These are phyloP conservation scores for Tridacna crocea DNA, from an alignment of 2,888 invertebrate species.

Conservation along the genomic window DNA sequence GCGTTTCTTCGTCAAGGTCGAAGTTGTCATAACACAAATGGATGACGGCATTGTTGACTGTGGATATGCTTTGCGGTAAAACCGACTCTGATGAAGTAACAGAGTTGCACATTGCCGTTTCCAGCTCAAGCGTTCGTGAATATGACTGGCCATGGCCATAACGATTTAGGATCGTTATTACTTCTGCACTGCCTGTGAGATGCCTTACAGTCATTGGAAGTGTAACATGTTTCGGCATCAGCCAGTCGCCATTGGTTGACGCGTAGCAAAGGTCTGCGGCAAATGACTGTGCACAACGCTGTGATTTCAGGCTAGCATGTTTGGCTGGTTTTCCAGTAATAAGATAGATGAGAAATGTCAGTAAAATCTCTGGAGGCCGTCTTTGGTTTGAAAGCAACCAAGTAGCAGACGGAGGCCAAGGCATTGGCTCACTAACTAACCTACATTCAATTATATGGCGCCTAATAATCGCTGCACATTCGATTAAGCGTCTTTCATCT, in stretches of 20 bases:
- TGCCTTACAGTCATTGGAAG: slow-evolving; percentile 54
- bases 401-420: slow-evolving; percentile 29
- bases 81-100: slow-evolving; percentile 15
- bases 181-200: slow-evolving; percentile 54
- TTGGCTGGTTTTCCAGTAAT: slow-evolving; percentile 23
- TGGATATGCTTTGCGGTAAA: slow-evolving; percentile 31
- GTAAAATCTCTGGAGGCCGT: slow-evolving; percentile 25
- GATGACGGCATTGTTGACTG: slow-evolving; percentile 33
- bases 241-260: slow-evolving; percentile 47
- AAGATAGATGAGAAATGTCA: not conserved
- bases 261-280: slow-evolving; percentile 45
- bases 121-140: slow-evolving; percentile 38
- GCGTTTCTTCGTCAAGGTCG: slow-evolving; percentile 54
- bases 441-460: slow-evolving; percentile 26
- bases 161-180: slow-evolving; percentile 47
- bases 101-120: slow-evolving; percentile 51
- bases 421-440: slow-evolving; percentile 1
- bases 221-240: slow-evolving; percentile 46
- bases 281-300: slow-evolving; percentile 30
- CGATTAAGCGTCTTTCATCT: slow-evolving; percentile 39
- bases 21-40: slow-evolving; percentile 56
- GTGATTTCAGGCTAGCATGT: not conserved
- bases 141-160: slow-evolving; percentile 50
- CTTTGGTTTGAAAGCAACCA: slow-evolving; percentile 16
- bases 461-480: slow-evolving; percentile 46